Conservation (phyloP, 1,140 invertebrate genomes). For the Drosophila kohkoa region DNA sequence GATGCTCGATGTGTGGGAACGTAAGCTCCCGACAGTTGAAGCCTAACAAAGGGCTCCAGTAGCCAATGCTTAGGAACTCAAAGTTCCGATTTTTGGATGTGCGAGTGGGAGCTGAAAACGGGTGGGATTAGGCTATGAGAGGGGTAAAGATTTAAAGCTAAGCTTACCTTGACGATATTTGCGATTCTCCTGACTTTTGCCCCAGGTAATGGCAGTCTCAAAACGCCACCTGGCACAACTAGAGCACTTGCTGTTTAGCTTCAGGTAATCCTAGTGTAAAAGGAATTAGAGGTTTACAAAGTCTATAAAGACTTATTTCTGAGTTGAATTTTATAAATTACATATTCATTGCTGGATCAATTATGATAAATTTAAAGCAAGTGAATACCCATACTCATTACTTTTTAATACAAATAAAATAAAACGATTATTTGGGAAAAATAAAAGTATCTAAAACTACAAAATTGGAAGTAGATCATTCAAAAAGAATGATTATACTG, state of each 20-base stretch:
- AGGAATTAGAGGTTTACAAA: no score
- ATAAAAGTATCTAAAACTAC: no score
- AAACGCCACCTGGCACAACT: constrained; percentile 86
- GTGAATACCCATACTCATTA: no score
- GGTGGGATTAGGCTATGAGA: background rate
- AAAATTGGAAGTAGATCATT: no score
- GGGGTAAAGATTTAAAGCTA: no score
- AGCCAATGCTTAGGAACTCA: constrained; percentile 88
- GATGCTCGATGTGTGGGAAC: constrained; percentile 92
- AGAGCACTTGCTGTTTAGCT: constrained; percentile 88
- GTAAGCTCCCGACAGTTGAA: constrained; percentile 88
- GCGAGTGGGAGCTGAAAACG: constrained; percentile 38
- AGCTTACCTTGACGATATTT: constrained; percentile 46
- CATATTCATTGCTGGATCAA: no score
- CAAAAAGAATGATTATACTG: no score
- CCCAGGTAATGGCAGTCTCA: constrained; percentile 80
- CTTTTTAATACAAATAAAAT: no score
- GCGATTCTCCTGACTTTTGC: constrained; percentile 75
- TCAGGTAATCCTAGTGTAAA: constrained; percentile 64
- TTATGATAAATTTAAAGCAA: no score
- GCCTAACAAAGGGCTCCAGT: constrained; percentile 90
- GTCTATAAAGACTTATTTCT: no score
- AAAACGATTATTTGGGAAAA: no score
- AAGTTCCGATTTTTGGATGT: constrained; percentile 70
- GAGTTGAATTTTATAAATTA: background rate